Evolutionary conservation across 2,797 vertebrate species (phyloP), one percentile per base, ranked within the genome.

Genomic region (Onychomys leucogaster): DNA sequence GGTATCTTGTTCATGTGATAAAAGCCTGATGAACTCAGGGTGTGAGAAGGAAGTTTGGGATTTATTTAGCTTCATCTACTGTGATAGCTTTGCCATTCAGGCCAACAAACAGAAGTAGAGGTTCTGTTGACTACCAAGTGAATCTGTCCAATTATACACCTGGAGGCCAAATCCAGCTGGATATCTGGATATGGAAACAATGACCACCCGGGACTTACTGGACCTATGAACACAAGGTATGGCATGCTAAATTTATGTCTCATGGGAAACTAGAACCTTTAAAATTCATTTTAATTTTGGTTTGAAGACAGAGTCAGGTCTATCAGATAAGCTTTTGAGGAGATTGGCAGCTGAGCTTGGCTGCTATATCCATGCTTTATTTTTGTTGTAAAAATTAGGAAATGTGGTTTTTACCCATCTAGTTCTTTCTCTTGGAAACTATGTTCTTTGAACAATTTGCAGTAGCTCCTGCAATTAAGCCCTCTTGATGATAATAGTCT

Each of bases 361-460:
- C 10, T 0, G 59, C 49, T 81, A 89, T 43, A 75, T 75, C 46
- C 12, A 63, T 67, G 67, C 67, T 52, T 94, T 91, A 32, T 78
- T 94, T 41, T 61, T 21, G 13, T 83, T 76, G 3, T 90, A 34
- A 90, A 81, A 87, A 49, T 94, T 87, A 90, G 75, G n/a, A 92
- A 87, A 49, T 76, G 69, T 41, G 80, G 32, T 84, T 91, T 3
- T 93, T 93, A 29, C 3, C 3, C 57, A 5, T 37, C 12, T 27
- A 46, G 55, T 46, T 71, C 25, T 87, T 97, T 94, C n/a, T n/a
- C 63, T 93, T 86, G 27, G 29, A 84, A 83, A 21, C 16, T 19
- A 8, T 76, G 8, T 89, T 89, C 52, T 78, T 91, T 63, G 52
- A 73, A 85, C 13, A 3, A 49, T 76, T 13, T 73, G 61, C n/a